Evolutionary conservation across 2,888 invertebrate genomes (phyloP), one percentile per base, ranked within the genome.

Genomic region (Norana najaformis): DNA sequence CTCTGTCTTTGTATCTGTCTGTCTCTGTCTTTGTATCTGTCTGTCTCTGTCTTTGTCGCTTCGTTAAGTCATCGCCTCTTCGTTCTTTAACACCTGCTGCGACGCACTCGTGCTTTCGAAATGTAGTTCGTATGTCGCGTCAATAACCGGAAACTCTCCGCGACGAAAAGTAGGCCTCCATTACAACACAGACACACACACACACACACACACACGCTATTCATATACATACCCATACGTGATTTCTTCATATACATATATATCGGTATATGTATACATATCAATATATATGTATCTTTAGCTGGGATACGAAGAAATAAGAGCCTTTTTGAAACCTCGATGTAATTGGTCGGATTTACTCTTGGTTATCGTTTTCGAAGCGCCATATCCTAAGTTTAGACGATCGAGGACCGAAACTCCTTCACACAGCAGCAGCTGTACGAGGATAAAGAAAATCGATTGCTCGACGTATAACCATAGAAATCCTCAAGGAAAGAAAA

Each of bases 91-190:
- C 69, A 69, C 69, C 69, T 69, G 69, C 69, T 69, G n/a, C 30
- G 69, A n/a, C 11, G 69, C 69, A n/a, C 69, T 5, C 3, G 30
- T 2, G 69, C 69, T 3, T n/a, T 69, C n/a, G 69, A 69, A 69
- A 69, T 69, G n/a, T n/a, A n/a, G 69, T n/a, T 69, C 69, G 69
- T 69, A n/a, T 69, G 30, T 69, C 69, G n/a, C 69, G n/a, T 69
- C 69, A 69, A 69, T 69, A 69, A 69, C 69, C n/a, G 69, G 1
- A n/a, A 69, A 3, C 69, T n/a, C 30, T 69, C 69, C 30, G n/a
- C 69, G 30, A 69, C 13, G 13, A 69, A n/a, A 30, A 16, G 0
- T 11, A n/a, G 13, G 69, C 30, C 69, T n/a, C n/a, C 69, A n/a
- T 0, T 69, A 69, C 69, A n/a, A 13, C 69, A 69, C n/a, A 69